Conservation (phyloP, 1,140 invertebrate species). For the Drosophila quadrilineata region DNA sequence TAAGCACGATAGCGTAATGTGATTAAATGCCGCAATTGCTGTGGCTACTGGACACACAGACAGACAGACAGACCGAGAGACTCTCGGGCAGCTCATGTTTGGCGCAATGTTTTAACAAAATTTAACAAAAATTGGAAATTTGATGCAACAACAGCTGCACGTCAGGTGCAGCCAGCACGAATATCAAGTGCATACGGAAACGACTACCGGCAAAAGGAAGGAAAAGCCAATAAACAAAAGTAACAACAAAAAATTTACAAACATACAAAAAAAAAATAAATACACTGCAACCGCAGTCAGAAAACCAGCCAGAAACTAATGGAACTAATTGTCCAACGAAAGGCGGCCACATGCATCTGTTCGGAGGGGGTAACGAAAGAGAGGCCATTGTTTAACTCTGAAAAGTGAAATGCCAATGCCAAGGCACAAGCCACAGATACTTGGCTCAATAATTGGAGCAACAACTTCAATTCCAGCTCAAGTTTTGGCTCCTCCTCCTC, state of each 20-base stretch:
- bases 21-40: constrained; percentile 16
- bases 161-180: constrained; percentile 51
- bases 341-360: constrained; percentile 53
- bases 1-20: constrained; percentile 42
- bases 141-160: constrained; percentile 46
- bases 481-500: not conserved
- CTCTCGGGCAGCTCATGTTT: constrained; percentile 3
- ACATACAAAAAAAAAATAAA: constrained; percentile 15
- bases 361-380: no score
- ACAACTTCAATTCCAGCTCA: constrained; percentile 16
- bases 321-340: constrained; percentile 73
- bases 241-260: constrained; percentile 33
- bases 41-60: no score
- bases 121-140: constrained; percentile 56
- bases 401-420: constrained; percentile 75
- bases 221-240: constrained; percentile 22
- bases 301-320: constrained; percentile 66
- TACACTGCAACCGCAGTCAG: constrained; percentile 37
- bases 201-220: constrained; percentile 40
- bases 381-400: constrained; percentile 53
- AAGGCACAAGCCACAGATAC: constrained; percentile 34
- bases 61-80: no score
- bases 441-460: constrained; percentile 65
- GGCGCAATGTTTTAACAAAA: constrained; percentile 33
- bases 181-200: constrained; percentile 63